These are phyloP conservation scores for Agraylea sexmaculata DNA, from an alignment of 1,140 invertebrate genomes.

Conservation along the genomic window DNA sequence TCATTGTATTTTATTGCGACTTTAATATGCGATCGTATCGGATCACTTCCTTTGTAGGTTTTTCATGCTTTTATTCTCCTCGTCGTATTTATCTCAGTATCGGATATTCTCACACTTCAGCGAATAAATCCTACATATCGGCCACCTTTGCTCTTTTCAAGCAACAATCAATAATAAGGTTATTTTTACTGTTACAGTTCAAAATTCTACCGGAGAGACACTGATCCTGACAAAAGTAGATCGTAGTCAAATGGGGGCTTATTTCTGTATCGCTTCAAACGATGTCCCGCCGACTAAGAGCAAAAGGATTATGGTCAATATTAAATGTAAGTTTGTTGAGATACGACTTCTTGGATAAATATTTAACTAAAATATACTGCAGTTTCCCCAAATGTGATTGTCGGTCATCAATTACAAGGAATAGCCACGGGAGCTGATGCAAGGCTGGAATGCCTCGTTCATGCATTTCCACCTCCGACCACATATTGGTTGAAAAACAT, in stretches of 20 bases:
- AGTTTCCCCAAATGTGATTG: constrained; percentile 40
- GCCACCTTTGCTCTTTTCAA: no score
- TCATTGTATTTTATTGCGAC: no score
- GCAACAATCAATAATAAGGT: neutral
- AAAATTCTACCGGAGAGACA: constrained; percentile 47
- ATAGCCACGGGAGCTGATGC: constrained; percentile 36
- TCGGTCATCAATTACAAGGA: constrained; percentile 38
- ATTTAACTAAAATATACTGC: constrained; percentile 15
- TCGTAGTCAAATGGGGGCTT: constrained; percentile 60
- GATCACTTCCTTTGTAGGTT: no score
- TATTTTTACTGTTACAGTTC: constrained; percentile 38
- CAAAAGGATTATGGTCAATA: constrained; percentile 59
- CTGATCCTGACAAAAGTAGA: constrained; percentile 53
- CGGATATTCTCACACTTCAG: no score
- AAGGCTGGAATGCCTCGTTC: constrained; percentile 39
- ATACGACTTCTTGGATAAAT: neutral
- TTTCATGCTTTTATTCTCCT: no score
- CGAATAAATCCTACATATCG: no score
- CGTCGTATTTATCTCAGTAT: no score
- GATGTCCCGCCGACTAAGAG: constrained; percentile 64
- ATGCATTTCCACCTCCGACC: constrained; percentile 39
- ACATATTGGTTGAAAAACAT: constrained; percentile 43
- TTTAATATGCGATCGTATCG: no score
- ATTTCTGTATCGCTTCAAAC: constrained; percentile 63
- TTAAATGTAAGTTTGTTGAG: constrained; percentile 59